A percentile compares a stretch with the other conserved stretches of the same genome.
phyloP scores from a whole-genome alignment of 2,113 vertebrate genomes.

The Stegastes partitus region DNA sequence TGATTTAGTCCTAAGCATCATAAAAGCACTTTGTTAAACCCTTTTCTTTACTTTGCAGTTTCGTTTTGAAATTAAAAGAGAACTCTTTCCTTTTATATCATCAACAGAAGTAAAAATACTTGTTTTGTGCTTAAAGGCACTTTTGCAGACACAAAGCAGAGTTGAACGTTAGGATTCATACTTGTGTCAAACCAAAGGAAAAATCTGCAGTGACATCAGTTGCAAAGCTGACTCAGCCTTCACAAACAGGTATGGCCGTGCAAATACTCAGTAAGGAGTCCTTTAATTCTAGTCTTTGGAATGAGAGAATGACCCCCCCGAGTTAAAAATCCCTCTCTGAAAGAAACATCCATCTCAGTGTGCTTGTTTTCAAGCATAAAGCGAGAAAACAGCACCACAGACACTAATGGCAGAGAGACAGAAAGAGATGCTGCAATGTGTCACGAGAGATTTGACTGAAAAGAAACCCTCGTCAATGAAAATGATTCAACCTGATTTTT shows the following conservation, averaged over 20 bases:
- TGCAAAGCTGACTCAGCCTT: conserved; percentile 50
- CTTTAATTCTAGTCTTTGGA: conserved; percentile 71
- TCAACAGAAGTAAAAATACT: conserved; percentile 45
- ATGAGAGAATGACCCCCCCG: conserved; percentile 43
- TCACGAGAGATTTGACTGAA: no score
- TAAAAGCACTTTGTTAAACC: conserved; percentile 73
- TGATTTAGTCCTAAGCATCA: conserved; percentile 60
- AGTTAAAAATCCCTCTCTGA: conserved; percentile 20
- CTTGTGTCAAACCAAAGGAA: conserved; percentile 32
- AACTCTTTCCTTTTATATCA: conserved; percentile 27
- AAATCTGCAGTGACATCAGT: conserved; percentile 65
- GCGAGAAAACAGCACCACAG: conserved; percentile 30
- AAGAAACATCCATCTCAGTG: not conserved
- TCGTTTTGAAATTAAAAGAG: conserved; percentile 51
- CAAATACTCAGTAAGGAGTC: conserved; percentile 41
- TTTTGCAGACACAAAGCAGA: conserved; percentile 68
- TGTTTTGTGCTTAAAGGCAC: conserved; percentile 83
- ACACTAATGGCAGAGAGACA: conserved; percentile 9
- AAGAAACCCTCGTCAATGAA: not conserved
- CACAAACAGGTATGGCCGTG: conserved; percentile 55
- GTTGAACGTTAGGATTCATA: conserved; percentile 7
- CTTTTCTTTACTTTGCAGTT: conserved; percentile 68
- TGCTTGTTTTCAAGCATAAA: conserved; percentile 17
- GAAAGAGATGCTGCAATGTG: no score
- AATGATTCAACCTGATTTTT: not conserved